Base-by-base conservation (phyloP, 2,113 vertebrate species). In the Phaethon lepturus region DNA sequence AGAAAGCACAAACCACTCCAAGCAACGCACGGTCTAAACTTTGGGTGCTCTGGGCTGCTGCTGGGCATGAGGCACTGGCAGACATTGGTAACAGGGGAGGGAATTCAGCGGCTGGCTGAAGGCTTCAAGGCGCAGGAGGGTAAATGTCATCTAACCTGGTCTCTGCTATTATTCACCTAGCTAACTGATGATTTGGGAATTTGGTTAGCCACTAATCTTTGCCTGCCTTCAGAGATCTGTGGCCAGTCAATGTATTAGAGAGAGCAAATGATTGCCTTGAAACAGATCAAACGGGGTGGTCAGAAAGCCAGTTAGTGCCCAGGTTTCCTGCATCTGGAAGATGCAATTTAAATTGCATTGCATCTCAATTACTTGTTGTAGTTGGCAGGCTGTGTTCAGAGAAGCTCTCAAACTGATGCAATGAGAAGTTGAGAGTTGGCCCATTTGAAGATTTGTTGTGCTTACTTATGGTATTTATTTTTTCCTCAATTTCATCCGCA, bases 31-130 rank as follows among this genome's bases (percentile, higher is more conserved):
- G 2, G 22, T 42, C 38, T 84, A 20, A 84, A 73, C 26, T 84
- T 81, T 0, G 3, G 31, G 29, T 86, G 35, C 25, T 68, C 11
- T 75, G 75, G 26, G 55, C 29, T 67, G 31, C 68, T 85, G 28
- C 62, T 85, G 60, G n/a, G 22, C 29, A 28, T 0, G 3, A 10
- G 20, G 10, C 38, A 19, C 17, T 77, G 31, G n/a, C 73, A 53
- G 52, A 55, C 2, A 0, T 14, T 49, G 3, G 2, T 73, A 49
- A 44, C 3, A 10, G 7, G 25, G 12, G 13, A 53, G 25, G 17
- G 29, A 74, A 35, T 84, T 89, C 33, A 24, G 29, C 25, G 23
- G 19, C 40, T 90, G 60, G 25, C 44, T 83, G 44, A 67, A 66
- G 53, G 11, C 35, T 35, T 75, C 28, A 33, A 23, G 28, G n/a